phyloP scores from a whole-genome alignment of 2,888 invertebrate species.

The Allolobophora icterica region DNA sequence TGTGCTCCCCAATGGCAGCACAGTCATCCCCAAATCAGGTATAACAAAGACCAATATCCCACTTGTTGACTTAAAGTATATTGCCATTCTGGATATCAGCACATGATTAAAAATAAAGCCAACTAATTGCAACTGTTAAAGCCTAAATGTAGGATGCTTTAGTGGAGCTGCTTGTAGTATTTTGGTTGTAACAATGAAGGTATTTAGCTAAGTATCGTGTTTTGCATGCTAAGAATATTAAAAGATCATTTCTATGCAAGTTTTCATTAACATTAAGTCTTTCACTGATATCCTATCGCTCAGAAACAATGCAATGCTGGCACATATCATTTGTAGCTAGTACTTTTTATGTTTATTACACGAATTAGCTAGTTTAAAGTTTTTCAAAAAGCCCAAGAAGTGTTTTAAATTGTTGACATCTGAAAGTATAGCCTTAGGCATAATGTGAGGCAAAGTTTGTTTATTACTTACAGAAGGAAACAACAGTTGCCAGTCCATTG shows the following conservation, averaged over 20 bases:
- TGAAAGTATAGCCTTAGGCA: not conserved
- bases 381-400: not conserved
- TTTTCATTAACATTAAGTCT: not conserved
- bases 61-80: not conserved
- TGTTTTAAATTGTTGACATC: not conserved
- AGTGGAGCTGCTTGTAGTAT: not conserved
- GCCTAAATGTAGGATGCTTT: not conserved
- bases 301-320: not conserved
- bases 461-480: not conserved
- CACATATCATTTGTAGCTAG: not conserved
- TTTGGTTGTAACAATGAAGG: not conserved
- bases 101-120: not conserved
- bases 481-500: not conserved
- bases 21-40: constrained; percentile 24
- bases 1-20: not conserved
- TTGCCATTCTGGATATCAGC: not conserved
- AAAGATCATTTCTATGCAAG: not conserved
- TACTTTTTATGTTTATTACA: not conserved
- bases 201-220: not conserved
- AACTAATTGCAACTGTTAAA: too few relatives aligned
- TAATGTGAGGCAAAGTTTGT: not conserved
- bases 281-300: not conserved
- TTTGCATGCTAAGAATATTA: not conserved
- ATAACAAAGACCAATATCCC: not conserved
- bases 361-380: not conserved